A percentile compares a stretch with the other conserved stretches of the same genome.
Conservation (phyloP, 2,797 vertebrate genomes). For the Catamblyrhynchus diadema region DNA sequence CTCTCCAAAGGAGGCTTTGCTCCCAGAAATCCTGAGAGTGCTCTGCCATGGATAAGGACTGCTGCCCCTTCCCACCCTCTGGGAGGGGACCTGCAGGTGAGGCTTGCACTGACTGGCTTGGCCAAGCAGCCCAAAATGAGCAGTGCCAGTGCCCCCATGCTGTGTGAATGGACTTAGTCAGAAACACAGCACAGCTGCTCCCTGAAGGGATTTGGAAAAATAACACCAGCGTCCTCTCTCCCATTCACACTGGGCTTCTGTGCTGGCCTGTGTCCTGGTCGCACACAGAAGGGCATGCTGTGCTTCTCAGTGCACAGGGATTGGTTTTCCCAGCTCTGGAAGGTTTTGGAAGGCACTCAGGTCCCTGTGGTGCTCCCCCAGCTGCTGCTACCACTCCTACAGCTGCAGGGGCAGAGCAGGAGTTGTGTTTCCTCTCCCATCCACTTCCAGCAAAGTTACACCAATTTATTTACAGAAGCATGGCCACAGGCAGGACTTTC, state of each 20-base stretch:
- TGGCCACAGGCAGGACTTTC: neutral
- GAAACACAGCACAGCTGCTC: neutral
- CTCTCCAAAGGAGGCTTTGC: neutral
- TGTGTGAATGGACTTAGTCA: neutral
- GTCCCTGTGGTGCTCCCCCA: neutral
- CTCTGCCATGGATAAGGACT: neutral
- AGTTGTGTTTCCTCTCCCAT: neutral
- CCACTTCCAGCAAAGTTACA: neutral
- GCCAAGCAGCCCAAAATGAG: neutral
- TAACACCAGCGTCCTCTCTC: neutral
- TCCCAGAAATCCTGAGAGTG: neutral
- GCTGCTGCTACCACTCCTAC: neutral
- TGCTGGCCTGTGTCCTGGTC: neutral
- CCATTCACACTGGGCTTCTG: neutral
- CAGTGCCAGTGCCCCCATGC: neutral
- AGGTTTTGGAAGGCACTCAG: neutral
- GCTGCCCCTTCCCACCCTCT: neutral
- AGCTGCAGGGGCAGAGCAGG: neutral
- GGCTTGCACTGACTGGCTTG: neutral
- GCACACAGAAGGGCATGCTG: neutral
- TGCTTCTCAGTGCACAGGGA: neutral
- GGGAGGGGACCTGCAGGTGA: neutral
- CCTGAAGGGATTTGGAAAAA: neutral
- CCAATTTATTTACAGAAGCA: neutral
- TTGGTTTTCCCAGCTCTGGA: neutral